Conservation (phyloP, 2,797 vertebrate genomes). For the Urosaurus nigricauda region DNA sequence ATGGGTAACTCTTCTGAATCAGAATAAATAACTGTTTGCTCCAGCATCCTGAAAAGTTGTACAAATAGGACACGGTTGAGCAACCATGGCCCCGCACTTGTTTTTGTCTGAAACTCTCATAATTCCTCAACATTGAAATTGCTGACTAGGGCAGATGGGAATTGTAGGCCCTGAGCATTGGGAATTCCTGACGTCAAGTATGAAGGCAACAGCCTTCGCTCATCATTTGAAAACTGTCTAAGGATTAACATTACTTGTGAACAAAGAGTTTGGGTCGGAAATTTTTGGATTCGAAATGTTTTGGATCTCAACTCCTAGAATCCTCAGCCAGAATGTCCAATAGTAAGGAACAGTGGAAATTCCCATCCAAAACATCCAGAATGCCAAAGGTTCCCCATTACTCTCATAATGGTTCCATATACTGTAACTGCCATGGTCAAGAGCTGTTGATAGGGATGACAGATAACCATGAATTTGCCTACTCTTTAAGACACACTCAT, state of each 20-base stretch:
- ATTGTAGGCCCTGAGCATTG: not conserved
- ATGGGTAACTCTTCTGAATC: not conserved
- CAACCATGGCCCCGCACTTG: not conserved
- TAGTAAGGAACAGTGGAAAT: not conserved
- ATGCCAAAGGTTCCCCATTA: not conserved
- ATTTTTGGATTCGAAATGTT: not conserved
- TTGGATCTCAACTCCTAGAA: not conserved
- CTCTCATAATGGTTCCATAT: not conserved
- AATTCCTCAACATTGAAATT: too few relatives aligned
- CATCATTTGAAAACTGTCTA: not conserved
- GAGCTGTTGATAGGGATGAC: not conserved
- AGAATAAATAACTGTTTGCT: not conserved
- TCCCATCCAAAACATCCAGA: not conserved
- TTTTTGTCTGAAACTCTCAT: not conserved
- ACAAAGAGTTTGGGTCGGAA: not conserved
- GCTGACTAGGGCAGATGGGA: not conserved
- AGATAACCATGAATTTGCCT: not conserved
- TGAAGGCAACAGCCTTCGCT: not conserved
- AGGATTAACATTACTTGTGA: not conserved
- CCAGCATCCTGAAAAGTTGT: not conserved
- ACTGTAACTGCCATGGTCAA: not conserved
- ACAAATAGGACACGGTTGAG: not conserved
- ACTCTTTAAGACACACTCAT: not conserved
- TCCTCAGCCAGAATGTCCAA: not conserved
- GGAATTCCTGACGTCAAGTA: too few relatives aligned